Evolutionary conservation across 2,888 invertebrate species (phyloP).

Genomic region (Empis stercorea): DNA sequence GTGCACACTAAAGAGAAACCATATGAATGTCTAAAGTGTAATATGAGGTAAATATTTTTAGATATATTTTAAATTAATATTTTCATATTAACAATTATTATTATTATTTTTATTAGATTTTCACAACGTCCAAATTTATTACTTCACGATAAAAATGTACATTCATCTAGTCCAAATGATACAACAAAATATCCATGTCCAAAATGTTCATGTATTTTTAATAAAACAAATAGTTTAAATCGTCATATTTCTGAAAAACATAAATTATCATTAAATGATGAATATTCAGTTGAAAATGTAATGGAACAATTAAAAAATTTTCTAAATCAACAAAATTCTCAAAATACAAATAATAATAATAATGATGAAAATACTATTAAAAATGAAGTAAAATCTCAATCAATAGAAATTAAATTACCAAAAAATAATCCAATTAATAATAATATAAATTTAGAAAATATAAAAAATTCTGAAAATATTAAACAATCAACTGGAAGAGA

Average conservation of each 20-base stretch:
- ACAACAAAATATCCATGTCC: not conserved
- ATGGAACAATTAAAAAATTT: conserved; percentile 2
- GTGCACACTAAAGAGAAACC: not conserved
- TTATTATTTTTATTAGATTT: not conserved
- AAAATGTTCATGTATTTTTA: conserved; percentile 16
- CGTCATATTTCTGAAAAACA: conserved; percentile 12
- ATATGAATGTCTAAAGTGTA: not conserved
- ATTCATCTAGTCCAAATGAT: not conserved
- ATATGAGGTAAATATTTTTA: not conserved
- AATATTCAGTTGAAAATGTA: not conserved
- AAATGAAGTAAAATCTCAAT: not conserved
- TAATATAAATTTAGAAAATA: not conserved
- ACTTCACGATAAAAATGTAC: not conserved
- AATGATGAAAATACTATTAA: too few relatives aligned
- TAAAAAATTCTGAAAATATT: not conserved
- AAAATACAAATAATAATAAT: not conserved
- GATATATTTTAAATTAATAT: not conserved
- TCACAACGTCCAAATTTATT: not conserved
- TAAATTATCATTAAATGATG: not conserved
- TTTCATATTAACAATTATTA: too few relatives aligned
- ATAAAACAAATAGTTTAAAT: conserved; percentile 16
- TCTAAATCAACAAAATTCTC: not conserved
- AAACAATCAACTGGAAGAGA: not conserved
- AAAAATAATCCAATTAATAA: not conserved
- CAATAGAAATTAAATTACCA: not conserved